Base-by-base conservation (phyloP, 2,797 vertebrate genomes). In the Myotis findleyi region DNA sequence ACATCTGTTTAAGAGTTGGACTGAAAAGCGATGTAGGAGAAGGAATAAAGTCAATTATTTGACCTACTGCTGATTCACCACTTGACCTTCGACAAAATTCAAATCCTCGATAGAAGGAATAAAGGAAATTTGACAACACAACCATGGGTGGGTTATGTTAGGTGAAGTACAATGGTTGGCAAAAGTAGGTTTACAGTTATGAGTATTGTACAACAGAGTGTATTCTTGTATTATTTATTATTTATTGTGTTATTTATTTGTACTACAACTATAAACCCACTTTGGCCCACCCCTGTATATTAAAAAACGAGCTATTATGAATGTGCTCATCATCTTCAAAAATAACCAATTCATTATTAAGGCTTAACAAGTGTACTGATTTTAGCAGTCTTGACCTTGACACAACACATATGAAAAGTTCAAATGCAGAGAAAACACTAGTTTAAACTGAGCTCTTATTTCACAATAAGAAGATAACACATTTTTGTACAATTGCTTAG, bases 1-100 rank as follows among this genome's bases (percentile, higher is more conserved):
- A 53, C 30, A 80, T 92, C 51, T 96, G 51, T 8, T 55, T 95
- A 77, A 97, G 95, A 92, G 53, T 79, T 77, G 57, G 33, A 49
- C 76, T 25, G 69, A 51, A 80, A 33, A 55, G 59, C 10, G 0
- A 5, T 7, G 0, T 9, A 89, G 20, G 44, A 83, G n/a, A 47
- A 76, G 73, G 49, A 69, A 55, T 36, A 77, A 81, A 95, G 57
- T 57, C 25, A 89, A 25, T 83, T 68, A 2, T 72, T 93, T 86
- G n/a, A 76, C 17, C 38, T 89, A 30, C 2, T 82, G 23, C 6
- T 51, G 55, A 93, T 68, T 66, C 5, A 84, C 16, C 3, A 30
- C 36, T 33, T 80, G 33, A 23, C 1, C 13, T 89, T 44, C 62
- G 12, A 6, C 23, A 81, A 95, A 81, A 59, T 49, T 86, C 11